phyloP scores from a whole-genome alignment of 2,797 vertebrate genomes.

The Ctenochaetus hawaiiensis region DNA sequence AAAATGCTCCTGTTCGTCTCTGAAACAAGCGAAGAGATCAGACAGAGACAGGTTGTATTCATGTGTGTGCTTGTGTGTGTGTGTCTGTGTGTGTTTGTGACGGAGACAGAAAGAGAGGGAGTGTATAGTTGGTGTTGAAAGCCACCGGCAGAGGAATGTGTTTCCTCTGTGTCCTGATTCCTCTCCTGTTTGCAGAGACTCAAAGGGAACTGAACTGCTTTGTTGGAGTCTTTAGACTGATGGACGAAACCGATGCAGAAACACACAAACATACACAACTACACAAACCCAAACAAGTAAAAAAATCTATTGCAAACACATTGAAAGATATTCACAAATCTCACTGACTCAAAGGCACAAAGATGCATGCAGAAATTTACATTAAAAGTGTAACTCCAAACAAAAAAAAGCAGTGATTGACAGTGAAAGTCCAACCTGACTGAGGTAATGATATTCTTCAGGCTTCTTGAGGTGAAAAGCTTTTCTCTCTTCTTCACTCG shows the following conservation, averaged over 20 bases:
- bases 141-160: conserved; percentile 64
- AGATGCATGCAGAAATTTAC: no score
- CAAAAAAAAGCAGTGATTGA: neutral
- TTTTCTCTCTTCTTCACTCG: conserved; percentile 93
- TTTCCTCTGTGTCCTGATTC: conserved; percentile 49
- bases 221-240: neutral
- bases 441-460: conserved; percentile 98
- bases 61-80: neutral
- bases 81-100: neutral
- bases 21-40: conserved; percentile 17
- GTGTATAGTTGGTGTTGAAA: conserved; percentile 53
- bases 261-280: conserved; percentile 15
- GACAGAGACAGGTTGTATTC: neutral
- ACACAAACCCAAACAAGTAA: neutral
- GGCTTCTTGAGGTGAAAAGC: conserved; percentile 95
- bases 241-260: conserved; percentile 29
- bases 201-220: conserved; percentile 16
- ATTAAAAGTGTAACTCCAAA: no score
- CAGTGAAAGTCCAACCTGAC: conserved; percentile 88
- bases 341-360: no score
- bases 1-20: neutral
- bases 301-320: no score
- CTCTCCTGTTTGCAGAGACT: conserved; percentile 61
- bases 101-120: neutral
- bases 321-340: no score